Percentiles rank a stretch among this genome's conserved stretches.
These are phyloP conservation scores for Cantharis rustica DNA, from an alignment of 2,888 invertebrate genomes.

Conservation along the genomic window DNA sequence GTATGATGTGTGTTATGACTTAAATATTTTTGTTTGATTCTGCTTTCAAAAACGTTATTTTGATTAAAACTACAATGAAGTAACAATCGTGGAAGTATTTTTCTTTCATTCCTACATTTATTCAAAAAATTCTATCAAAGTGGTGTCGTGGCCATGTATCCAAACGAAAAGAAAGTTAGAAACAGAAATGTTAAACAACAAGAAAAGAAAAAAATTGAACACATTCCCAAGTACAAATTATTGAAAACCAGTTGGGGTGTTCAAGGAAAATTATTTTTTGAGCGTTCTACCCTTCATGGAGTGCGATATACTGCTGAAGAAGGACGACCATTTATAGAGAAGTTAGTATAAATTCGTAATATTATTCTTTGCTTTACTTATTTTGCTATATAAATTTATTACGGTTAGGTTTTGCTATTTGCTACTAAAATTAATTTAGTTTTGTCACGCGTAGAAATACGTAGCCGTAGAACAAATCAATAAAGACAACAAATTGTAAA, in stretches of 20 bases:
- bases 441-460: background rate
- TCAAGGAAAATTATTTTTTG: constrained; percentile 75
- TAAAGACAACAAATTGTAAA: background rate
- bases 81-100: background rate
- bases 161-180: background rate
- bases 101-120: background rate
- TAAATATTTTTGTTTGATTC: background rate
- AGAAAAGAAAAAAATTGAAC: background rate
- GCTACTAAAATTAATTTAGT: background rate
- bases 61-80: background rate
- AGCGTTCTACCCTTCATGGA: constrained; percentile 78
- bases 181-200: constrained; percentile 11
- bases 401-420: background rate
- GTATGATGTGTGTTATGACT: background rate
- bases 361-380: background rate
- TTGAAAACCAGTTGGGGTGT: constrained; percentile 69
- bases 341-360: constrained; percentile 57
- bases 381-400: background rate
- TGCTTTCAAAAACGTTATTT: background rate
- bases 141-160: background rate
- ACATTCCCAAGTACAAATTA: constrained; percentile 37
- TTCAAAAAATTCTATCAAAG: background rate
- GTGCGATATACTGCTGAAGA: constrained; percentile 79
- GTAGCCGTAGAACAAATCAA: background rate
- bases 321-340: constrained; percentile 76